A percentile compares a stretch with the other conserved stretches of the same genome.
These are phyloP conservation scores for Rostratula benghalensis DNA, from an alignment of 2,113 vertebrate genomes.

Conservation along the genomic window DNA sequence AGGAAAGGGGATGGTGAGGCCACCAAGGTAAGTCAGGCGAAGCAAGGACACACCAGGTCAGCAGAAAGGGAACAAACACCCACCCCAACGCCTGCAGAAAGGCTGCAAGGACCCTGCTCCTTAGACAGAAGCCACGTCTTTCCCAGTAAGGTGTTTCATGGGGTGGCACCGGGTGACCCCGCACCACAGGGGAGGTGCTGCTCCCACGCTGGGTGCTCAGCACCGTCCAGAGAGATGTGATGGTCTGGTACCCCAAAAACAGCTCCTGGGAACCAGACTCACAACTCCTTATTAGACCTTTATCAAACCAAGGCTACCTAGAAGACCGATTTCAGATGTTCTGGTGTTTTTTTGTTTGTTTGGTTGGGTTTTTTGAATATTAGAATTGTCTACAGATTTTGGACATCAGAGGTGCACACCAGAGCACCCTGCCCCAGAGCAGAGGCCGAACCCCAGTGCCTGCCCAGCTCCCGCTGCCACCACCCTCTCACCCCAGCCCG, in stretches of 20 bases:
- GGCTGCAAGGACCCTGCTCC: fast-evolving
- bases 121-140: not conserved
- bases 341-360: not conserved
- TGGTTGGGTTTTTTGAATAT: not conserved
- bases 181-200: not conserved
- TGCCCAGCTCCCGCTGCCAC: fast-evolving
- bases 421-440: not conserved
- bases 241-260: not conserved
- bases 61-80: not conserved
- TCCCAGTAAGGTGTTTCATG: fast-evolving
- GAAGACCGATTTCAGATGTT: not conserved
- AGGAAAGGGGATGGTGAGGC: not conserved
- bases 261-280: not conserved
- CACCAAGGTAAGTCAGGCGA: not conserved
- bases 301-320: not conserved
- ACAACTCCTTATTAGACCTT: not conserved
- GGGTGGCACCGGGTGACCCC: too few relatives aligned
- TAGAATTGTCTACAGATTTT: not conserved
- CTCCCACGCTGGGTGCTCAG: not conserved
- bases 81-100: not conserved
- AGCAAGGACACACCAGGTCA: not conserved
- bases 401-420: not conserved
- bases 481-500: not conserved
- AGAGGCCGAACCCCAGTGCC: fast-evolving
- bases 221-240: not conserved